A percentile compares a stretch with the other conserved stretches of the same genome.
Conservation (phyloP, 2,888 invertebrate species). For the Cosmorhoe ocellata region DNA sequence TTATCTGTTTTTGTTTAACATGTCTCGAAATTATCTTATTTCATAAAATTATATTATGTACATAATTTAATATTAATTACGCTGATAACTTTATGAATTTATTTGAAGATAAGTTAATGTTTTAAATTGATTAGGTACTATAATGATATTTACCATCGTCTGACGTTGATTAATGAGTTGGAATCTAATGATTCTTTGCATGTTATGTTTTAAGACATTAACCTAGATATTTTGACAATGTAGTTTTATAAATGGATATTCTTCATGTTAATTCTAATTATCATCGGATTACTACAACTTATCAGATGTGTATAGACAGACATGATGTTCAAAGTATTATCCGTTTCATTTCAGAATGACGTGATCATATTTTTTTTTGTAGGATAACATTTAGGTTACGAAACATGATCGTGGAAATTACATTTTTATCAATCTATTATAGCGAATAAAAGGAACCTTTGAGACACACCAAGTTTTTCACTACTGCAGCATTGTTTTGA, state of each 20-base stretch:
- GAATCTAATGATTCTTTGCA: slow-evolving; percentile 24
- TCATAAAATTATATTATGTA: slow-evolving; percentile 16
- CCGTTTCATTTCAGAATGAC: no score
- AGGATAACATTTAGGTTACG: no score
- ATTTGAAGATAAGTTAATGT: slow-evolving; percentile 24
- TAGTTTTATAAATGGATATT: not conserved
- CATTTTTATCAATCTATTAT: no score
- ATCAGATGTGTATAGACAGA: no score
- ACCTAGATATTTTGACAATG: slow-evolving; percentile 5
- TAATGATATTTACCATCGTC: slow-evolving; percentile 41
- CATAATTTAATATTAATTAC: slow-evolving; percentile 12
- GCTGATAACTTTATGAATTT: slow-evolving; percentile 20
- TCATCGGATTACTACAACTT: no score
- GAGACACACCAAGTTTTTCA: no score
- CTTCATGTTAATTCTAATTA: not conserved
- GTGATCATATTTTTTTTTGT: no score
- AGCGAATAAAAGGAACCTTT: no score
- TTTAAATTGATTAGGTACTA: slow-evolving; percentile 29
- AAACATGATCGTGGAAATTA: no score
- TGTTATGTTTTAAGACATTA: slow-evolving; percentile 17
- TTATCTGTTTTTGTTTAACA: slow-evolving; percentile 3
- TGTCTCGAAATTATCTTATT: slow-evolving; percentile 13
- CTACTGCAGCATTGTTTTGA: no score
- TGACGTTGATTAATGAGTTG: slow-evolving; percentile 44
- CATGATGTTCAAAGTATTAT: no score